phyloP scores from a whole-genome alignment of 2,888 invertebrate species.

The Lasioglossum oenotherae region DNA sequence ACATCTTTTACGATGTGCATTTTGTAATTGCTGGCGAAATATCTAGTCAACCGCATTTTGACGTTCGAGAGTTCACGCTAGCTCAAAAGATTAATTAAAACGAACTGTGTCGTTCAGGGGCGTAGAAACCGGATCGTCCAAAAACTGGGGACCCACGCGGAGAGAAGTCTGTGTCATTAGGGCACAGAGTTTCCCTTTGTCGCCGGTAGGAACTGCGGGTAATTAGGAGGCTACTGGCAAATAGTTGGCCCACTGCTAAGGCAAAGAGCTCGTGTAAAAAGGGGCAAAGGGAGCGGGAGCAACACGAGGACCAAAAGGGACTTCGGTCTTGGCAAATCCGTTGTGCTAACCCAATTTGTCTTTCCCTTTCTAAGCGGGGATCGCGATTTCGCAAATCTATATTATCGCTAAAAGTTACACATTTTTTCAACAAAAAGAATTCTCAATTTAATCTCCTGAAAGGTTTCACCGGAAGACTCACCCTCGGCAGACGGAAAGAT shows the following conservation, averaged over 20 bases:
- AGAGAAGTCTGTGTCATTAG: constrained; percentile 63
- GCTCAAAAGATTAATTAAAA: constrained; percentile 12
- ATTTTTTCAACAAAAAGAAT: neutral
- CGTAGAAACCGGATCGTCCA: constrained; percentile 35
- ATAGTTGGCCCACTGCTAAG: constrained; percentile 65
- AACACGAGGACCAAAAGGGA: neutral
- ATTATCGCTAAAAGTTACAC: neutral
- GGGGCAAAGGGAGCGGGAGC: neutral
- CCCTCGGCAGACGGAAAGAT: neutral
- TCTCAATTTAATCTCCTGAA: neutral
- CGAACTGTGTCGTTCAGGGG: neutral
- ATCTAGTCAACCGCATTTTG: neutral
- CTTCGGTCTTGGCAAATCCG: constrained; percentile 26
- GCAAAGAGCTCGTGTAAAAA: constrained; percentile 21
- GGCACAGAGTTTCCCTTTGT: constrained; percentile 63
- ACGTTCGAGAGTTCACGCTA: neutral
- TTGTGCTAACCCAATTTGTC: constrained; percentile 31
- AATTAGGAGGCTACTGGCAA: constrained; percentile 76
- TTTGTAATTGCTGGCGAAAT: neutral
- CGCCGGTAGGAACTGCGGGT: constrained; percentile 76
- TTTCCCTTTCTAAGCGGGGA: neutral
- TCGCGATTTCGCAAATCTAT: neutral
- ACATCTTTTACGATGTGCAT: neutral
- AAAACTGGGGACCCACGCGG: constrained; percentile 57
- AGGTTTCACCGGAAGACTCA: neutral